Evolutionary conservation across 2,888 invertebrate genomes (phyloP), one percentile per base, ranked within the genome.

Genomic region (Panopea generosa): DNA sequence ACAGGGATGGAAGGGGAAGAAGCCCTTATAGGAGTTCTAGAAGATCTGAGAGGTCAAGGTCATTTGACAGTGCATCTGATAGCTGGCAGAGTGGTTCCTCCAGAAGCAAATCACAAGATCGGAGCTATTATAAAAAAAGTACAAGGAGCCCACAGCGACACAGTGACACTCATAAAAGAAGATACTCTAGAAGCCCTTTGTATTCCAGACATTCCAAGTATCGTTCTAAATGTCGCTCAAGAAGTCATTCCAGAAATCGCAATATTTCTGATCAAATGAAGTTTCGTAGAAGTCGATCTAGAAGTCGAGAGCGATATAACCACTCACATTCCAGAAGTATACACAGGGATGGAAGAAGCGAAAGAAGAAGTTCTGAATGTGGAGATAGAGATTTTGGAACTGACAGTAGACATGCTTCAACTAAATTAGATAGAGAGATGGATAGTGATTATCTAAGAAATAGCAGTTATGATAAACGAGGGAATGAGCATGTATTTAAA

Each of bases 41-140:
- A 14, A 60, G 60, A n/a, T 27, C 2, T 49, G 9, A 49, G 14
- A 60, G 60, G 45, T 60, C 60, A 26, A 47, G 49, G 29, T 60
- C 60, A 47, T 16, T 47, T 9, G n/a, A n/a, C 6, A 33, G 33
- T 33, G 33, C 6, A 33, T 7, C 33, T 11, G 11, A 33, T 33
- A 33, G 50, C 3, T 22, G 24, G 3, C 2, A 20, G n/a, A 50
- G 50, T 20, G 24, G 11, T 20, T 11, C 20, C 11, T 50, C 50
- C n/a, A 53, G 38, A 18, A 52, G 52, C n/a, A 49, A 52, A 38
- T 63, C 63, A n/a, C 24, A 22, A 27, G 63, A 53, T 38, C 52
- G 50, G 26, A 16, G 7, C n/a, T 40, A 22, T 22, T 27, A 63
- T 7, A 38, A 53, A 2, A 33, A 14, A n/a, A 40, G 40, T 7